Conservation (phyloP, 2,113 vertebrate genomes). For the Edolisoma coerulescens region DNA sequence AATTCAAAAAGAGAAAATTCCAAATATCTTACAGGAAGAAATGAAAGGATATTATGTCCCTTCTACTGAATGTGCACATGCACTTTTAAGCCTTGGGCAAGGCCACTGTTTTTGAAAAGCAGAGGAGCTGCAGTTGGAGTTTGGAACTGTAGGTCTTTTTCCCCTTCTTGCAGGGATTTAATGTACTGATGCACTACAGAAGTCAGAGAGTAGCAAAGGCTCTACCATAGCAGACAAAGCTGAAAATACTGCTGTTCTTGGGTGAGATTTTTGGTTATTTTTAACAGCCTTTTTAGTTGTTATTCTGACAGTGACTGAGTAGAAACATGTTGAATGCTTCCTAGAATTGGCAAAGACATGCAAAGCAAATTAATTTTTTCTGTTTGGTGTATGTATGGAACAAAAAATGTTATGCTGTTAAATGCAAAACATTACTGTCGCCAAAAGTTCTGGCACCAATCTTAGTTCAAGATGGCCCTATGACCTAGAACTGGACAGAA, state of each 20-base stretch:
- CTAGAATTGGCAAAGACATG: background rate
- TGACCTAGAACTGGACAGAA: background rate
- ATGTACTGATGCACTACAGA: background rate
- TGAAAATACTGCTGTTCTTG: background rate
- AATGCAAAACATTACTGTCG: background rate
- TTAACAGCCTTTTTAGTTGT: background rate
- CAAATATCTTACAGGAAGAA: background rate
- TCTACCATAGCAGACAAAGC: background rate
- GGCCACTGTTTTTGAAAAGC: background rate
- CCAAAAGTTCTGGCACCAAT: background rate
- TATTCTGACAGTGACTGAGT: background rate
- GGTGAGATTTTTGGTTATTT: background rate
- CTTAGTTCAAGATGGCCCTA: background rate
- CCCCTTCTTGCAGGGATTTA: background rate
- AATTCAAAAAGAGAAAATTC: background rate
- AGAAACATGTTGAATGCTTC: background rate
- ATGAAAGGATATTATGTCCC: fast-evolving
- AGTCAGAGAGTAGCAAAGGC: background rate
- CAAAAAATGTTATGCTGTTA: background rate
- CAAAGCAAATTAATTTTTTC: background rate
- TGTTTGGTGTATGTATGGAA: background rate
- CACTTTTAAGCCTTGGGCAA: background rate
- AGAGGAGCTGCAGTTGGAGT: background rate
- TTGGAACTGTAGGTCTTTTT: background rate
- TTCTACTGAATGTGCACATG: background rate